Conservation (phyloP, 2,113 vertebrate species). For the Choloepus hoffmanni region DNA sequence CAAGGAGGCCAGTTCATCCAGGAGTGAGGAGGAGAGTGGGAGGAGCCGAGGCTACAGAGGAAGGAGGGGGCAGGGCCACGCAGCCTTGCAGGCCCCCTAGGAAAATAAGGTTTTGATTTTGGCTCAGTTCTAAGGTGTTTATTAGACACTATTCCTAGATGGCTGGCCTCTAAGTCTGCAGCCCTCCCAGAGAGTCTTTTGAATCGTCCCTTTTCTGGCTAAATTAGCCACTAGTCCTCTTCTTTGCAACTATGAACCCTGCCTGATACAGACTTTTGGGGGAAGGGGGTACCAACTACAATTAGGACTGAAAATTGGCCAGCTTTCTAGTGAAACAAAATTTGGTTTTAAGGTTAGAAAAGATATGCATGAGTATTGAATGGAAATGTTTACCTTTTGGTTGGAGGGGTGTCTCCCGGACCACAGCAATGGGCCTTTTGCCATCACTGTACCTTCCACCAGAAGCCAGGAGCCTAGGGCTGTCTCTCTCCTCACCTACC, state of each 20-base stretch:
- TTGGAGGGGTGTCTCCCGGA: background rate
- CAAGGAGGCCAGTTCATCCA: background rate
- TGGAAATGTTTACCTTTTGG: background rate
- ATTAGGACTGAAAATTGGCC: background rate
- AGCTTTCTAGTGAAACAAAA: background rate
- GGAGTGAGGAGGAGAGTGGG: background rate
- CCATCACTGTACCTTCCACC: background rate
- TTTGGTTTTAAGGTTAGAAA: slow-evolving; percentile 25
- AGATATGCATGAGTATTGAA: background rate
- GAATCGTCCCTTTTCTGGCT: background rate
- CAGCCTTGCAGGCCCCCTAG: background rate
- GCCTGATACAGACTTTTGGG: background rate
- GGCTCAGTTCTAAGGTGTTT: background rate
- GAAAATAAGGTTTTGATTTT: background rate
- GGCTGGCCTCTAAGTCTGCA: background rate
- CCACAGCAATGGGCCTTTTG: background rate
- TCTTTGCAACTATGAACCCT: background rate
- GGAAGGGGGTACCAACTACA: background rate
- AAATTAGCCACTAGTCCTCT: background rate
- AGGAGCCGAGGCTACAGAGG: background rate
- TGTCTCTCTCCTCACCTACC: background rate
- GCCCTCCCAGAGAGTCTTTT: background rate
- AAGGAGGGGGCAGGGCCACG: background rate
- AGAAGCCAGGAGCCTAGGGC: background rate
- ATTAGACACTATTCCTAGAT: background rate